Conservation (phyloP, 2,797 vertebrate species). For the Gallinago stenura region DNA sequence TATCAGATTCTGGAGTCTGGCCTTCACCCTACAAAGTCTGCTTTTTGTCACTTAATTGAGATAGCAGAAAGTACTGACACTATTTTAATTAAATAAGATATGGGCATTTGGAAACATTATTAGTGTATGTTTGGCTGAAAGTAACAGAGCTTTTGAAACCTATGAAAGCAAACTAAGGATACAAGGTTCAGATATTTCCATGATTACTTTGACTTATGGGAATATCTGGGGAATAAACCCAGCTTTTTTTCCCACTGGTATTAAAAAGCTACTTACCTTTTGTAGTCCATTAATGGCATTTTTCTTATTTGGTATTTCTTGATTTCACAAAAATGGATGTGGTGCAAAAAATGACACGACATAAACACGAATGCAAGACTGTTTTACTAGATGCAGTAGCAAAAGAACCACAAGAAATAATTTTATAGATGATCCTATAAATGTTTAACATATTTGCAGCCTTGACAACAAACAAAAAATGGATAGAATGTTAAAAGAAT, state of each 20-base stretch:
- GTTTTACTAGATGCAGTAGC: neutral
- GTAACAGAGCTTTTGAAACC: neutral
- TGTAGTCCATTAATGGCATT: neutral
- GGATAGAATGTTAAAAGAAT: neutral
- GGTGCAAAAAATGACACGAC: neutral
- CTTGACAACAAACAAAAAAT: neutral
- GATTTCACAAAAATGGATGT: neutral
- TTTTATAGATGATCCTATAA: neutral
- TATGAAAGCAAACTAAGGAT: slow-evolving; percentile 11
- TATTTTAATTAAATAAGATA: slow-evolving; percentile 30
- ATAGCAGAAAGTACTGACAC: neutral
- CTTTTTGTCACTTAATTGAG: neutral
- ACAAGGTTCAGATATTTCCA: neutral
- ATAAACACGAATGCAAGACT: neutral
- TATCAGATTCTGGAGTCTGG: neutral
- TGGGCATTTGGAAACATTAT: neutral
- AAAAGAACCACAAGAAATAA: neutral
- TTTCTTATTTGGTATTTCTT: neutral
- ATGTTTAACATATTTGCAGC: neutral
- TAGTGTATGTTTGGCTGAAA: slow-evolving; percentile 17
- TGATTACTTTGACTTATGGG: neutral
- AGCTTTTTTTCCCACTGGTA: neutral
- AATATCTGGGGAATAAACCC: neutral
- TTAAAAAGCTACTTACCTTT: neutral
- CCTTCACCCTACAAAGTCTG: neutral